These are phyloP conservation scores for Temnothorax curvispinosus DNA, from an alignment of 1,140 invertebrate genomes.

Conservation along the genomic window DNA sequence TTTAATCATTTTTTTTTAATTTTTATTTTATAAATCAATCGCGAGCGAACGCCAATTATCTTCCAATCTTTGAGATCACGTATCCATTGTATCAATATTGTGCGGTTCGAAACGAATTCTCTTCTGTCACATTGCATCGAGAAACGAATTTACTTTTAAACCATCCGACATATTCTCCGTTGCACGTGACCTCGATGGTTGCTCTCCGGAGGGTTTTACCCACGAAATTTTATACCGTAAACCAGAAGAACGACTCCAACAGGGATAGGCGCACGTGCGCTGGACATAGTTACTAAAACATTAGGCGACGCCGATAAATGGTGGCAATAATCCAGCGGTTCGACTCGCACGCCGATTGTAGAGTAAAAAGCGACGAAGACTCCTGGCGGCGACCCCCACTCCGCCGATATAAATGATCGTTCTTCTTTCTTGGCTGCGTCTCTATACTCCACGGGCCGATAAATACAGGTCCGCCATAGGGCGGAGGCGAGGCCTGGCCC, in stretches of 20 bases:
- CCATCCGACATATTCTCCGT: constrained; percentile 47
- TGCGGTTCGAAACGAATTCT: constrained; percentile 6
- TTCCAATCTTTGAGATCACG: not conserved
- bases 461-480: constrained; percentile 83
- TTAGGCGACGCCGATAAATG: constrained; percentile 77
- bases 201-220: constrained; percentile 36
- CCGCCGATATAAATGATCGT: constrained; percentile 80
- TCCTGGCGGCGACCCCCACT: constrained; percentile 18
- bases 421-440: constrained; percentile 80
- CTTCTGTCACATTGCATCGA: constrained; percentile 23
- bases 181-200: constrained; percentile 56
- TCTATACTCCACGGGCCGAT: constrained; percentile 85
- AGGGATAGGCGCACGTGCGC: constrained; percentile 59
- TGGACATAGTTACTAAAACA: constrained; percentile 81
- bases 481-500: constrained; percentile 74
- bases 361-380: constrained; percentile 73
- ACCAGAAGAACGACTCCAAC: constrained; percentile 18
- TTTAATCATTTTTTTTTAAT: not conserved
- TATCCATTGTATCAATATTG: constrained; percentile 23
- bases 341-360: constrained; percentile 76
- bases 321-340: constrained; percentile 76
- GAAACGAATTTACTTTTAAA: constrained; percentile 32
- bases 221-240: constrained; percentile 44
- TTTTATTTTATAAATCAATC: not conserved
- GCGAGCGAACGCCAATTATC: not conserved